Conservation (phyloP, 2,888 invertebrate genomes). For the Glaucopsyche alexis region DNA sequence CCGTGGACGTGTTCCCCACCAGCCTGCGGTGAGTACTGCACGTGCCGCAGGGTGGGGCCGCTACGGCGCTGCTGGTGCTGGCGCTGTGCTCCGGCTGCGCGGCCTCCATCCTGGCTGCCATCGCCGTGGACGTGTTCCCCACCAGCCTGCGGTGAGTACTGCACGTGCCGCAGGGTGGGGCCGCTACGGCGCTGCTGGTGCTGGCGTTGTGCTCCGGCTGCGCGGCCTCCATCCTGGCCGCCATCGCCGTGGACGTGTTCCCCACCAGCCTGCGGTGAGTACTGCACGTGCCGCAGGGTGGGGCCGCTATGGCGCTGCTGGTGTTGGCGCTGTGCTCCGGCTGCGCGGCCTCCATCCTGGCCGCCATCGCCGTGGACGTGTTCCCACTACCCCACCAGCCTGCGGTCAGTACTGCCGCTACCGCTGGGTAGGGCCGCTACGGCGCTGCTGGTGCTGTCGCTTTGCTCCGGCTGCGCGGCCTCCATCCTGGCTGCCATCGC, state of each 20-base stretch:
- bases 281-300: constrained; percentile 53
- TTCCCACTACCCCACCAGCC: constrained; percentile 68
- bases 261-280: constrained; percentile 64
- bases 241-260: constrained; percentile 69
- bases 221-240: constrained; percentile 68
- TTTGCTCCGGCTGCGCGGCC: constrained; percentile 69
- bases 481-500: constrained; percentile 70
- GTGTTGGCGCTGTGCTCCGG: constrained; percentile 65
- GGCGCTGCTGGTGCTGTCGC: constrained; percentile 58
- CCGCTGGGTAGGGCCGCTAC: constrained; percentile 63
- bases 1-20: constrained; percentile 72
- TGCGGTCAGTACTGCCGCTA: constrained; percentile 53
- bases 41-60: constrained; percentile 60
- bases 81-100: constrained; percentile 68
- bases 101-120: constrained; percentile 68
- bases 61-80: constrained; percentile 62
- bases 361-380: constrained; percentile 70
- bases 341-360: constrained; percentile 69
- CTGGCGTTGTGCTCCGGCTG: constrained; percentile 66
- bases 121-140: constrained; percentile 71
- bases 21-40: constrained; percentile 52
- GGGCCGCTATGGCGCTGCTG: constrained; percentile 60
- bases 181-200: constrained; percentile 63
- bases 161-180: constrained; percentile 53
- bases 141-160: constrained; percentile 58